Evolutionary conservation across 2,113 vertebrate species (phyloP).

Genomic region (Arizona elegans): DNA sequence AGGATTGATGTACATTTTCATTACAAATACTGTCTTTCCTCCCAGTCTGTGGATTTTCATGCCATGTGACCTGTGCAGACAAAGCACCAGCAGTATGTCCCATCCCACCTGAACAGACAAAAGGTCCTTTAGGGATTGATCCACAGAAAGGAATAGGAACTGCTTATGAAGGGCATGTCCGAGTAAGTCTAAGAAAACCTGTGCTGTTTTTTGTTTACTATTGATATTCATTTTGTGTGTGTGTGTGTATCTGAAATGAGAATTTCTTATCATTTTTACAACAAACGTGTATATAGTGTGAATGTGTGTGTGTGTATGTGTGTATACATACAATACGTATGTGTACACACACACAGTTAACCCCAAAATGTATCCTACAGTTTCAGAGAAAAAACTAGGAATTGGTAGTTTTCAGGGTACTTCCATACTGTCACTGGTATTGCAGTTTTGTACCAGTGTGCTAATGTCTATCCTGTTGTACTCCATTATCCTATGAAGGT

Average conservation of each 20-base stretch:
- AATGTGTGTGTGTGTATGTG: too few relatives aligned
- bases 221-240: neutral
- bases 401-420: neutral
- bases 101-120: constrained; percentile 92
- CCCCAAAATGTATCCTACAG: neutral
- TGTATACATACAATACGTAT: too few relatives aligned
- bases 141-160: constrained; percentile 94
- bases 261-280: neutral
- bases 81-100: constrained; percentile 94
- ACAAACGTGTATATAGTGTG: neutral
- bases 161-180: constrained; percentile 91
- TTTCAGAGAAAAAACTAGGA: neutral
- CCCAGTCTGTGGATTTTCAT: constrained; percentile 94
- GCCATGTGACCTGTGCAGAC: constrained; percentile 97
- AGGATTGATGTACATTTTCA: constrained; percentile 18
- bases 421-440: neutral
- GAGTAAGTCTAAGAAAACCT: constrained; percentile 75
- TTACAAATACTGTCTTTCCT: constrained; percentile 15
- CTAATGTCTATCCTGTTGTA: neutral
- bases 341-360: neutral
- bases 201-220: neutral
- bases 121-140: constrained; percentile 93
- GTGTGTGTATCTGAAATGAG: too few relatives aligned
- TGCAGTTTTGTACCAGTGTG: neutral
- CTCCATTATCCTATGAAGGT: neutral